These are phyloP conservation scores for Archips crataeganus DNA, from an alignment of 2,888 invertebrate genomes.

Conservation along the genomic window DNA sequence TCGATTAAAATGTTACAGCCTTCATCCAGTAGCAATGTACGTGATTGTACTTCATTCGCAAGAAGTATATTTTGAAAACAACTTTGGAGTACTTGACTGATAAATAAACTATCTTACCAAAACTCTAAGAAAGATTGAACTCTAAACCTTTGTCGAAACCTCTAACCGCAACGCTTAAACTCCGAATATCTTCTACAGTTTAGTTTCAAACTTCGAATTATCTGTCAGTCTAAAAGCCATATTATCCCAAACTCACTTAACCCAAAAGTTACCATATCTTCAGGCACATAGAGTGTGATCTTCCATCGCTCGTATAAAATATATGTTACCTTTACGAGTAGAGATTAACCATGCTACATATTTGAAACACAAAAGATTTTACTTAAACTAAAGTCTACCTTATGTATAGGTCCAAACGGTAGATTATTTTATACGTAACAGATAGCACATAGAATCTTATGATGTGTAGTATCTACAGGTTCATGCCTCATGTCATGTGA, in stretches of 20 bases:
- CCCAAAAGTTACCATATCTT: neutral
- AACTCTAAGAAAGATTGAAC: neutral
- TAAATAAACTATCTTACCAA: neutral
- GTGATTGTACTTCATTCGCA: too few relatives aligned
- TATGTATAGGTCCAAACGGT: neutral
- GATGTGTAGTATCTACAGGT: neutral
- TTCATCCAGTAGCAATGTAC: too few relatives aligned
- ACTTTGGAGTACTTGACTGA: too few relatives aligned
- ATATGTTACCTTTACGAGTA: neutral
- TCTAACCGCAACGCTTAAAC: neutral
- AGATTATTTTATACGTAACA: neutral
- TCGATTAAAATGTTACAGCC: too few relatives aligned
- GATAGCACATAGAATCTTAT: neutral
- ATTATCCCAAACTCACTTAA: neutral
- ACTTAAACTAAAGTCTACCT: neutral
- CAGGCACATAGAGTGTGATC: neutral
- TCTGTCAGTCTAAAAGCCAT: neutral
- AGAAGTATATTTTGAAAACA: too few relatives aligned
- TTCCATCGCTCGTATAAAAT: neutral
- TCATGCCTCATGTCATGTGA: constrained; percentile 1
- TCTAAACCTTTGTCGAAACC: neutral
- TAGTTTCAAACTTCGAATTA: neutral
- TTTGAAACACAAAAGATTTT: neutral
- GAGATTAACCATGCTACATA: neutral
- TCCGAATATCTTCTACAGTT: neutral